A percentile compares a stretch with the other conserved stretches of the same genome.
These are phyloP conservation scores for Lymantria dispar DNA, from an alignment of 2,888 invertebrate species.

Conservation along the genomic window DNA sequence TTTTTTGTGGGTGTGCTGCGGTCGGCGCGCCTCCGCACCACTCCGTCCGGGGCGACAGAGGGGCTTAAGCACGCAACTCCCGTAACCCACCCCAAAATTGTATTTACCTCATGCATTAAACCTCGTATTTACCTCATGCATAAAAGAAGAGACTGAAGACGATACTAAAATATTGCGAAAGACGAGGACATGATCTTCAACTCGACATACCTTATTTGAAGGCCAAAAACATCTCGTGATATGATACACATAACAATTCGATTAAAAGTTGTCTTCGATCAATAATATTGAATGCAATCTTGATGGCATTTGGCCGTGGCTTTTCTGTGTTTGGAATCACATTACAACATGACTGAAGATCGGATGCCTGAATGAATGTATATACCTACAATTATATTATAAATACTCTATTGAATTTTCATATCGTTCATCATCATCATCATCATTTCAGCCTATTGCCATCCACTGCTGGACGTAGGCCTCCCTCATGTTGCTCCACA, in stretches of 20 bases:
- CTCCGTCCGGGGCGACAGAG: no score
- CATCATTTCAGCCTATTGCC: no score
- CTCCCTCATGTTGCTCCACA: no score
- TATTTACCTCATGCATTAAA: no score
- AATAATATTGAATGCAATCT: constrained; percentile 63
- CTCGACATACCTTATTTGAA: constrained; percentile 6
- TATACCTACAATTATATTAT: constrained; percentile 4
- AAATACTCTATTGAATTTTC: not conserved
- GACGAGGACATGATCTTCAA: not conserved
- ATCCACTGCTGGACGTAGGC: no score
- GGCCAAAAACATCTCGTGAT: constrained; percentile 43
- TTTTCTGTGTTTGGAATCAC: constrained; percentile 58
- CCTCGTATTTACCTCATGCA: not conserved
- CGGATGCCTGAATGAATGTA: constrained; percentile 31
- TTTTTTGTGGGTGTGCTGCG: no score
- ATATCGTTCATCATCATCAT: no score
- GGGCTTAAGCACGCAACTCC: no score
- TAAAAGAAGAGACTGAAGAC: not conserved
- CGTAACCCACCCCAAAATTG: no score
- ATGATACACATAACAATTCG: constrained; percentile 38
- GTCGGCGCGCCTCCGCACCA: no score
- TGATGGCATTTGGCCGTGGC: constrained; percentile 70
- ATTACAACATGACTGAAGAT: constrained; percentile 57
- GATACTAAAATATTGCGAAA: not conserved
- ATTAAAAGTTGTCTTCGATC: constrained; percentile 53